Evolutionary conservation across 2,113 vertebrate genomes (phyloP).

Genomic region (Porphyrio hochstetteri): DNA sequence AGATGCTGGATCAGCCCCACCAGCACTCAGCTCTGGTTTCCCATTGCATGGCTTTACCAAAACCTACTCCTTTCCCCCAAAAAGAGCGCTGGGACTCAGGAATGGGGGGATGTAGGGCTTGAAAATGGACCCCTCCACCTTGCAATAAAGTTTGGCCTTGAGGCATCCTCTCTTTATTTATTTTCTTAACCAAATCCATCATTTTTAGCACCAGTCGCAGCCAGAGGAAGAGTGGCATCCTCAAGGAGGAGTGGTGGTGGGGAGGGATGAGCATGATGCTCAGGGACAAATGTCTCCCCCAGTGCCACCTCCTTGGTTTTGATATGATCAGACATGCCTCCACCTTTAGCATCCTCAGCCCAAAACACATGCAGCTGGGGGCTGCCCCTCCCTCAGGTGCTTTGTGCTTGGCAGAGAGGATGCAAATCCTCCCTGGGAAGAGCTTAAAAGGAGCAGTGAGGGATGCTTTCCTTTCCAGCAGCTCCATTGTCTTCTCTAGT

Average conservation of each 20-base stretch:
- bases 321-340: fast-evolving
- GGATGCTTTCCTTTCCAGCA: neutral
- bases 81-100: neutral
- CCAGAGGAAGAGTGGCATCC: fast-evolving
- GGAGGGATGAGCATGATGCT: fast-evolving
- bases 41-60: neutral
- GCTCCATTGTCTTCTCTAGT: fast-evolving
- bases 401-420: neutral
- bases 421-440: neutral
- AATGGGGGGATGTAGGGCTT: neutral
- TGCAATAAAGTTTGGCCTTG: conserved; percentile 62
- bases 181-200: neutral
- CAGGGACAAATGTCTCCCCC: fast-evolving
- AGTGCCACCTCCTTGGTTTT: neutral
- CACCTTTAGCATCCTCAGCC: neutral
- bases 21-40: neutral
- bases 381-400: neutral
- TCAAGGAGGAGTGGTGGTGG: fast-evolving
- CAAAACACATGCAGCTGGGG: neutral
- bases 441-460: neutral
- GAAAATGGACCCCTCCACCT: neutral
- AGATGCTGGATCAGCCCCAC: neutral
- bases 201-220: fast-evolving
- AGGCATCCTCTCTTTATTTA: neutral
- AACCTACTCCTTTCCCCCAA: neutral